These are phyloP conservation scores for Rhinogobius similis DNA, from an alignment of 2,113 vertebrate genomes.

Conservation along the genomic window DNA sequence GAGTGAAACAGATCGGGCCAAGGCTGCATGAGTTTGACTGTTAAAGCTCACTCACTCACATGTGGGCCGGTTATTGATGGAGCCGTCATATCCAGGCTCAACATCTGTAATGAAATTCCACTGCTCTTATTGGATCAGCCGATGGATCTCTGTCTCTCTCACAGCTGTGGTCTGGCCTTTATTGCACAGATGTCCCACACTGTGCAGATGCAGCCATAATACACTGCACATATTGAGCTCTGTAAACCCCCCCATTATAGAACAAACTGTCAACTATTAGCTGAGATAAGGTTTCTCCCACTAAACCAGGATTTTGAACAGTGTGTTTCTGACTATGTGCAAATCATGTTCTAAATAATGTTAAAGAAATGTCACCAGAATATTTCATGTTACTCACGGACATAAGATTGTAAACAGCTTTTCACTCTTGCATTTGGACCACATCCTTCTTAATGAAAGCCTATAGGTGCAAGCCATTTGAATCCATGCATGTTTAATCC, in stretches of 20 bases:
- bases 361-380: not conserved
- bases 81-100: slow-evolving; percentile 73
- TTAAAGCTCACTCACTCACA: slow-evolving; percentile 62
- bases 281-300: slow-evolving; percentile 26
- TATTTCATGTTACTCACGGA: too few species aligned
- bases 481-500: too few species aligned
- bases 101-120: slow-evolving; percentile 78
- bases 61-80: slow-evolving; percentile 75
- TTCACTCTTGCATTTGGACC: too few species aligned
- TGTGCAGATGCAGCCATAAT: slow-evolving; percentile 17
- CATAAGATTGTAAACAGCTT: too few species aligned
- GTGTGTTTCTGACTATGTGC: not conserved
- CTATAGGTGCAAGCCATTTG: too few species aligned
- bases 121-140: slow-evolving; percentile 72
- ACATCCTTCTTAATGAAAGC: too few species aligned
- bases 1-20: slow-evolving; percentile 61
- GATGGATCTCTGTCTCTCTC: slow-evolving; percentile 64
- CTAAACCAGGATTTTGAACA: not conserved
- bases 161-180: slow-evolving; percentile 63
- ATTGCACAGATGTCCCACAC: slow-evolving; percentile 48
- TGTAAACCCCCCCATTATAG: not conserved
- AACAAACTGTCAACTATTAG: slow-evolving; percentile 19
- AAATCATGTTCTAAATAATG: not conserved
- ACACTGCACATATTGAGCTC: slow-evolving; percentile 22
- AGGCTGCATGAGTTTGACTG: slow-evolving; percentile 63